A percentile compares a stretch with the other conserved stretches of the same genome.
phyloP scores from a whole-genome alignment of 92 coral and sea anemone species.

The Heliopora coerulea region DNA sequence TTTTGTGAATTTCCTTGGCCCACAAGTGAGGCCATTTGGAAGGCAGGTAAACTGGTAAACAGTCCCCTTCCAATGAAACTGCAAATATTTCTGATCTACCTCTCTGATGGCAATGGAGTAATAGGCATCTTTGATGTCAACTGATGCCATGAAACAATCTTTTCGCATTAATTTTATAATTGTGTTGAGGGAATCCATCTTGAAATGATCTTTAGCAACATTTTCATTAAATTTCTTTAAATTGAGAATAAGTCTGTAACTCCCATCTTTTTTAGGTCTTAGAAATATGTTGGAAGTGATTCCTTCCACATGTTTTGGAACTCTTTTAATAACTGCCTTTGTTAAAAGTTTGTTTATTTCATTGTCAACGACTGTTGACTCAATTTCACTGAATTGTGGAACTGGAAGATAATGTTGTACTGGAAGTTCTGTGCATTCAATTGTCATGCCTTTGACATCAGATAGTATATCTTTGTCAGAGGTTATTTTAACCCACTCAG shows the following conservation, averaged over 20 bases:
- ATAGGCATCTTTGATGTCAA: too few relatives aligned
- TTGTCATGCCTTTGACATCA: too few relatives aligned
- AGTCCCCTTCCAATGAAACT: neutral
- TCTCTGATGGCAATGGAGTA: conserved; percentile 14
- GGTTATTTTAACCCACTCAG: too few relatives aligned
- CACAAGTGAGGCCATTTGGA: conserved; percentile 26
- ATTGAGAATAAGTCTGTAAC: conserved; percentile 12
- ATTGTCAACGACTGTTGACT: too few relatives aligned
- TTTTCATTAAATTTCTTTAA: too few relatives aligned
- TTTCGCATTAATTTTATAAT: conserved; percentile 25
- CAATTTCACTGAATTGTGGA: too few relatives aligned
- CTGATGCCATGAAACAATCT: conserved; percentile 44
- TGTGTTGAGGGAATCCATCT: conserved; percentile 43
- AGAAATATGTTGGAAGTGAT: conserved; percentile 10
- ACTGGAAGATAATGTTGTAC: too few relatives aligned
- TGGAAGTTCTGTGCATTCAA: too few relatives aligned
- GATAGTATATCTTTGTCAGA: too few relatives aligned
- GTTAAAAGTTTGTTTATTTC: too few relatives aligned
- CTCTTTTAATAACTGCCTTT: too few relatives aligned
- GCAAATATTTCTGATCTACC: conserved; percentile 28
- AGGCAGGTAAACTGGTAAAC: conserved; percentile 12
- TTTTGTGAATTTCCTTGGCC: conserved; percentile 41
- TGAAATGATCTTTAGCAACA: conserved; percentile 34
- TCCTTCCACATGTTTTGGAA: too few relatives aligned
- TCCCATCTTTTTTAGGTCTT: conserved; percentile 15